Evolutionary conservation across 2,888 invertebrate species (phyloP).

Genomic region (Mayetiola destructor): DNA sequence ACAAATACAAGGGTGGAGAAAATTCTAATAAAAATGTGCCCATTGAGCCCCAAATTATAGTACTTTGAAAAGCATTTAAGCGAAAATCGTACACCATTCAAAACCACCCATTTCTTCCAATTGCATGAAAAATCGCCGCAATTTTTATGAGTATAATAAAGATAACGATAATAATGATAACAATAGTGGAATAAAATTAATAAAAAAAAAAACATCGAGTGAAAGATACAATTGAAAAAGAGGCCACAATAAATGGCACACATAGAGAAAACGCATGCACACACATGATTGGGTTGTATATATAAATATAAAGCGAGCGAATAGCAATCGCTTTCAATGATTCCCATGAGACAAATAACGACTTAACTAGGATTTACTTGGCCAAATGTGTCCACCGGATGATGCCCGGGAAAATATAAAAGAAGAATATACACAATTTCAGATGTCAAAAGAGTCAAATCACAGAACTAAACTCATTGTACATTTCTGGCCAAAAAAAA

Average conservation of each 20-base stretch:
- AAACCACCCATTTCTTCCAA: too few relatives aligned
- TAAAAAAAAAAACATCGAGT: too few relatives aligned
- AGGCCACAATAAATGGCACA: not conserved
- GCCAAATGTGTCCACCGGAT: slow-evolving; percentile 34
- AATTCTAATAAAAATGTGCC: too few relatives aligned
- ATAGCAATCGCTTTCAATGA: slow-evolving; percentile 6
- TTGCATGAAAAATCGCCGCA: slow-evolving; percentile 2
- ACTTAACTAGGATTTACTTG: slow-evolving; percentile 36
- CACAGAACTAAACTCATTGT: too few relatives aligned
- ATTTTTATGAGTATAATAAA: slow-evolving; percentile 10
- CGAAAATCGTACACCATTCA: too few relatives aligned
- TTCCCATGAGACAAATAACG: slow-evolving; percentile 35
- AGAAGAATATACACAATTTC: slow-evolving; percentile 2
- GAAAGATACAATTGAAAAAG: not conserved
- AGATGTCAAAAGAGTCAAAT: slow-evolving; percentile 9
- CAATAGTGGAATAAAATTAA: too few relatives aligned
- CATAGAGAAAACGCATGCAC: not conserved
- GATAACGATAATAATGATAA: not conserved
- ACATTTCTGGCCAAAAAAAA: too few relatives aligned
- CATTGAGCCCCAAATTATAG: too few relatives aligned
- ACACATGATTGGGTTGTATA: not conserved
- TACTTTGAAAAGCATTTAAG: too few relatives aligned
- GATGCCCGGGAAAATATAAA: not conserved
- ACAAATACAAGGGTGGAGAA: too few relatives aligned
- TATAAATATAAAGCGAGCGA: not conserved